A percentile compares a stretch with the other conserved stretches of the same genome.
phyloP scores from a whole-genome alignment of 2,888 invertebrate genomes.

The Polia nebulosa region DNA sequence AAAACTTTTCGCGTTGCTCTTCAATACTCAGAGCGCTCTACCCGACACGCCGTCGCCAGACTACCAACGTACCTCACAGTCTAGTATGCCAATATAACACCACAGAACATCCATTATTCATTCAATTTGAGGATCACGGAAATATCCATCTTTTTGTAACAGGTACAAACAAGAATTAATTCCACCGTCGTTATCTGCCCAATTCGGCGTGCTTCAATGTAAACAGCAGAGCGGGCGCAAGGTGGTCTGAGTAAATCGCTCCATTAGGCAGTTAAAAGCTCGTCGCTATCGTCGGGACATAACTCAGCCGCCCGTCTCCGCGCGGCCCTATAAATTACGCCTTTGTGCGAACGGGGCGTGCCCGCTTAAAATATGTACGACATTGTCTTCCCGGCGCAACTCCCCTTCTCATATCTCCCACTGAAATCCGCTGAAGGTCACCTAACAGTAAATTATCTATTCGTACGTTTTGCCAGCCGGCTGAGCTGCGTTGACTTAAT shows the following conservation, averaged over 20 bases:
- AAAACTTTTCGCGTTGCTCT: constrained; percentile 85
- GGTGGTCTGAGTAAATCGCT: constrained; percentile 90
- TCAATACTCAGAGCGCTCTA: constrained; percentile 70
- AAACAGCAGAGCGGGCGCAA: constrained; percentile 85
- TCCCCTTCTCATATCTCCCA: constrained; percentile 85
- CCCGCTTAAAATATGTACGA: constrained; percentile 90
- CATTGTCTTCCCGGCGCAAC: constrained; percentile 87
- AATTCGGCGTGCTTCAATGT: constrained; percentile 78
- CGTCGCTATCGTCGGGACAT: constrained; percentile 90
- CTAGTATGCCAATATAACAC: constrained; percentile 32
- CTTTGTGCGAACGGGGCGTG: constrained; percentile 90
- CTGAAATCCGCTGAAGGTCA: constrained; percentile 84
- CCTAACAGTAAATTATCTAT: constrained; percentile 84
- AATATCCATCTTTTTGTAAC: constrained; percentile 61
- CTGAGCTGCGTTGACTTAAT: constrained; percentile 73
- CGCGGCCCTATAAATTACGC: constrained; percentile 90
- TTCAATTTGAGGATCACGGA: constrained; percentile 59
- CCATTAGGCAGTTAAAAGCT: constrained; percentile 91
- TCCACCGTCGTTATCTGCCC: constrained; percentile 71
- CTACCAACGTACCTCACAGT: constrained; percentile 34
- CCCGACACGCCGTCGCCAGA: constrained; percentile 67
- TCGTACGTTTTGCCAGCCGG: constrained; percentile 76
- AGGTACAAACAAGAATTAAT: constrained; percentile 73
- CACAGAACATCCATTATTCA: constrained; percentile 44
- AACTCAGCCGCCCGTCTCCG: constrained; percentile 90